Percentiles rank a stretch among this genome's conserved stretches.
Evolutionary conservation across 2,797 vertebrate species (phyloP).

Genomic region (Tadarida brasiliensis): DNA sequence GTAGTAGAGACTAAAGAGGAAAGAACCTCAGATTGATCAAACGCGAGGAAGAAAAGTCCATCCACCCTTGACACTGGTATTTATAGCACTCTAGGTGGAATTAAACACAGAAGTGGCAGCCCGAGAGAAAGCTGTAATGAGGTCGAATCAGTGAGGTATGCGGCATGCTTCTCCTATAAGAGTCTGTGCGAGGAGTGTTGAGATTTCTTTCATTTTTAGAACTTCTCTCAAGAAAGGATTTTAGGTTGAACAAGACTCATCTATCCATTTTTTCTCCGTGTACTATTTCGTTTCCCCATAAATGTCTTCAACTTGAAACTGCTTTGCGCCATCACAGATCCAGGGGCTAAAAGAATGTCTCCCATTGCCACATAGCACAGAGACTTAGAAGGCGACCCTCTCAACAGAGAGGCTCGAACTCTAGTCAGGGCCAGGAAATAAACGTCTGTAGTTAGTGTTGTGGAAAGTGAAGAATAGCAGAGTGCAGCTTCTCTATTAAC

Average conservation of each 20-base stretch:
- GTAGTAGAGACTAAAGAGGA: neutral
- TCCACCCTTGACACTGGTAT: neutral
- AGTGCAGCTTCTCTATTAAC: neutral
- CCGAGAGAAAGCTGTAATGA: neutral
- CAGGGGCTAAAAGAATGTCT: neutral
- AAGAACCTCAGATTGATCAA: neutral
- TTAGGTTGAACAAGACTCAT: neutral
- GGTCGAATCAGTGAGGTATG: neutral
- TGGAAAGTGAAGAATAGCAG: neutral
- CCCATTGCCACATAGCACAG: neutral
- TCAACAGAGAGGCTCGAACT: neutral
- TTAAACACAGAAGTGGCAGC: neutral
- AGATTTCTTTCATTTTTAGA: neutral
- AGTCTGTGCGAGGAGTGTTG: neutral
- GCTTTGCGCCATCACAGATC: neutral
- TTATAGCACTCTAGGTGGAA: neutral
- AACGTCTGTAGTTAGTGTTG: neutral
- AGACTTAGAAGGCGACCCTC: neutral
- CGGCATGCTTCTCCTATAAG: neutral
- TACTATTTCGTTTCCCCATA: neutral
- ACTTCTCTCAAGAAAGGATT: neutral
- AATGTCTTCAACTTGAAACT: slow-evolving; percentile 25
- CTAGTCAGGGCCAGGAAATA: neutral
- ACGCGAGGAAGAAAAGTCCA: neutral
- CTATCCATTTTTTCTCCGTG: neutral